Evolutionary conservation across 2,797 vertebrate species (phyloP), one percentile per base, ranked within the genome.

Genomic region (Sternarchorhynchus goeldii): DNA sequence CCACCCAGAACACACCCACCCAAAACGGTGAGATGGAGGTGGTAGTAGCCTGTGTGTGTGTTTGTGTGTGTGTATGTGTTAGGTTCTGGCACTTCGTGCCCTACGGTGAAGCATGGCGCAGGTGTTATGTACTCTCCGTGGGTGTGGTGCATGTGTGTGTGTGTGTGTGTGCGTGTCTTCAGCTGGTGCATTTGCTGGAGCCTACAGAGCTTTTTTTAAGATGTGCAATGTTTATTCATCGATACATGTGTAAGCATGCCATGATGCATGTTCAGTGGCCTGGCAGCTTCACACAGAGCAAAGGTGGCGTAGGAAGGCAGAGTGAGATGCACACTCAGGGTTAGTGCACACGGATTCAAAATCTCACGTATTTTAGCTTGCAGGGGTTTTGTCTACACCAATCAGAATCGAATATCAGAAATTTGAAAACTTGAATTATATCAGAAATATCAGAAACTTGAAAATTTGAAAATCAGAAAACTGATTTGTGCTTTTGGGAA

Each of bases 121-220:
- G 75, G 67, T 82, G 68, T 82, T 25, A 79, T 71, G 55, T 79
- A 36, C 60, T 68, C 36, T 18, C 36, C 14, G 6, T 70, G 57
- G 73, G 78, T 73, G 81, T 78, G 75, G 69, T 70, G 62, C 41
- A 2, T 72, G 8, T 71, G 41, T 77, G 12, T 74, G 60, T 75
- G 63, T 57, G 12, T 72, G 41, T 75, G 58, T 63, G 12, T 72
- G 41, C 72, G 58, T 63, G 7, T 75, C 56, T 74, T 20, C 64
- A 53, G 12, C 20, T 58, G 1, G 41, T 59, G 16, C 45, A 69
- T 79, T 56, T 71, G 70, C 21, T 64, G 3, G 16, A 36, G 29
- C 57, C 65, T 3, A 21, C 12, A 32, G 29, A 17, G 56, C 64
- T 57, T 78, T 50, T 25, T 50, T 50, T 12, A 50, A 50, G 45